Evolutionary conservation across 2,113 vertebrate species (phyloP), one percentile per base, ranked within the genome.

Genomic region (Falcunculus frontatus): DNA sequence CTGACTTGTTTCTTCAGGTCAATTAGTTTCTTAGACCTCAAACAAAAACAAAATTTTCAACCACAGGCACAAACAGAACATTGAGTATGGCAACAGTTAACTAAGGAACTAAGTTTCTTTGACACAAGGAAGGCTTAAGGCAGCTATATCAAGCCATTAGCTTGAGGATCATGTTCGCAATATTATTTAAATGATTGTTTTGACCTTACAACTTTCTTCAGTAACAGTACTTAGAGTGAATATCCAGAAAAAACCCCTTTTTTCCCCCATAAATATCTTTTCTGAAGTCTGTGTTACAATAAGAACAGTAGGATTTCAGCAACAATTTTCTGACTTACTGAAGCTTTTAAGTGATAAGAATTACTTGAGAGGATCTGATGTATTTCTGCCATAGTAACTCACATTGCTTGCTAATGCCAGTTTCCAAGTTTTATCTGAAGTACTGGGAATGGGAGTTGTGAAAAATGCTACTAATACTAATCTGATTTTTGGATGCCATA

Each of bases 101-200:
- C 62, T 69, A 76, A 89, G 57, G 56, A 91, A 84, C 39, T 15
- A 41, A 35, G 18, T 70, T 88, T 47, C 50, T 96, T 95, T 79
- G 30, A 77, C 47, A 77, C 29, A 53, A 42, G 44, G 59, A 83
- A 74, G 25, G 60, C 17, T 55, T 74, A 67, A 88, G 30, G 59
- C 82, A 94, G 72, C 91, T 93, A 85, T 27, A 73, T 78, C 47
- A 59, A 60, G 63, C 41, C 84, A 69, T 89, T 70, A 95, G 68
- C 80, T 77, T 37, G 42, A n/a, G 59, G 59, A 69, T 96, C 32
- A 41, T 75, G 49, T 79, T 80, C 12, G 6, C 72, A 84, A 3
- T 87, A 82, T 72, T 90, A 88, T 84, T 87, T 69, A 95, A 94
- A 57, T 72, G 27, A 76, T 64, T 94, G 42, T 33, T 96, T 53